Conservation (phyloP, 1,140 invertebrate species). For the Leptinotarsa undecemlineata region DNA sequence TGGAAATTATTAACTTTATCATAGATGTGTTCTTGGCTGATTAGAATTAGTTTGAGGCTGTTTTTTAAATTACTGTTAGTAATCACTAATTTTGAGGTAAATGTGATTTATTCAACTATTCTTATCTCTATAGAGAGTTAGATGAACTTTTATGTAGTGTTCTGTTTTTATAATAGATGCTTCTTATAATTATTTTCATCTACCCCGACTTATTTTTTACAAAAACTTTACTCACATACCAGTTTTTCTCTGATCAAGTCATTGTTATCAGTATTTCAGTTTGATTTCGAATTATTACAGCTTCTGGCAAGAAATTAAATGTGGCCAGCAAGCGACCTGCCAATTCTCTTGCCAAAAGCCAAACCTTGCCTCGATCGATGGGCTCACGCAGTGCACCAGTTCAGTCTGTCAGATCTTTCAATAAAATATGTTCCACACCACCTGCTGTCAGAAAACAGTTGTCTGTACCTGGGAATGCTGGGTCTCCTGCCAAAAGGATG, state of each 20-base stretch:
- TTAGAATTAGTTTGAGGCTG: too few relatives aligned
- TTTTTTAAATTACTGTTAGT: too few relatives aligned
- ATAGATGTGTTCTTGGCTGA: too few relatives aligned
- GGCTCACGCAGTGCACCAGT: constrained; percentile 64
- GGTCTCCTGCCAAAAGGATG: constrained; percentile 61
- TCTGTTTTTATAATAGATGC: too few relatives aligned
- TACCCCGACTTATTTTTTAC: too few relatives aligned
- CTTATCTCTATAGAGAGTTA: too few relatives aligned
- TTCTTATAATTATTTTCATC: too few relatives aligned
- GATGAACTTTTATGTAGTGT: too few relatives aligned
- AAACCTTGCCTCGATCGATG: constrained; percentile 81
- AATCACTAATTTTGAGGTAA: too few relatives aligned
- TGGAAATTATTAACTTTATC: too few relatives aligned
- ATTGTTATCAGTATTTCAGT: constrained; percentile 26
- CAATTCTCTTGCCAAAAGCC: constrained; percentile 73
- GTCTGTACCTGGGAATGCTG: constrained; percentile 65
- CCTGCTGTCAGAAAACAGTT: constrained; percentile 80
- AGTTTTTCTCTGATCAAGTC: background rate
- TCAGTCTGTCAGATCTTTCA: constrained; percentile 59
- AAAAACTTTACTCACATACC: too few relatives aligned
- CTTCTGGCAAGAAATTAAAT: constrained; percentile 73
- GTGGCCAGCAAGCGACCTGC: constrained; percentile 68
- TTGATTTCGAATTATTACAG: constrained; percentile 53
- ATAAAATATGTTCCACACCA: constrained; percentile 76
- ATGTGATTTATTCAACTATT: too few relatives aligned